These are phyloP conservation scores for Hycleus phaleratus DNA, from an alignment of 1,140 invertebrate species.

Conservation along the genomic window DNA sequence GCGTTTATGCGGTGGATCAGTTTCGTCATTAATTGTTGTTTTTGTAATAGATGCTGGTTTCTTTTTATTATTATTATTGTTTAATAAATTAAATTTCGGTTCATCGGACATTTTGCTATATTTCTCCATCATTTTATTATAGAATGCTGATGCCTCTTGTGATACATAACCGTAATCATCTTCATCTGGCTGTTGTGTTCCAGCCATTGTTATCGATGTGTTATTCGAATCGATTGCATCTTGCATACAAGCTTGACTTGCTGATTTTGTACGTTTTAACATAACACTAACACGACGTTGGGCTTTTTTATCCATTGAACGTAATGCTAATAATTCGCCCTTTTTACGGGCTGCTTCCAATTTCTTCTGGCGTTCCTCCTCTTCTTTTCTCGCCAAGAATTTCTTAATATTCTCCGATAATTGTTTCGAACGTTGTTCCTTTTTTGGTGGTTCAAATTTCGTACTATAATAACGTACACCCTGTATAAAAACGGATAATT, in stretches of 20 bases:
- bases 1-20: slow-evolving; percentile 57
- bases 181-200: slow-evolving; percentile 72
- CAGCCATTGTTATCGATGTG: slow-evolving; percentile 64
- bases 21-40: slow-evolving; percentile 52
- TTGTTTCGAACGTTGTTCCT: slow-evolving; percentile 58
- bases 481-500: slow-evolving; percentile 15
- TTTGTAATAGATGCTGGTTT: slow-evolving; percentile 65
- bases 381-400: slow-evolving; percentile 72
- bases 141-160: slow-evolving; percentile 68
- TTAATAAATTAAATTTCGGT: slow-evolving; percentile 51
- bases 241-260: slow-evolving; percentile 75
- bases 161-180: slow-evolving; percentile 88
- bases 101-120: slow-evolving; percentile 64
- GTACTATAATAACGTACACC: slow-evolving; percentile 59
- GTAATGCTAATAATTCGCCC: slow-evolving; percentile 59
- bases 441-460: slow-evolving; percentile 74
- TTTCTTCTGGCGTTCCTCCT: slow-evolving; percentile 62
- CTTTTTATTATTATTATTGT: slow-evolving; percentile 60
- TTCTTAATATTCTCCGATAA: slow-evolving; percentile 72
- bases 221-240: slow-evolving; percentile 72
- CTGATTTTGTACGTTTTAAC: slow-evolving; percentile 74
- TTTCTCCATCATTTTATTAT: slow-evolving; percentile 77
- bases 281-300: slow-evolving; percentile 53
- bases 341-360: slow-evolving; percentile 56
- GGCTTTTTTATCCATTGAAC: slow-evolving; percentile 55